Conservation (phyloP, 2,888 invertebrate genomes). For the Cyrtodaria siliqua region DNA sequence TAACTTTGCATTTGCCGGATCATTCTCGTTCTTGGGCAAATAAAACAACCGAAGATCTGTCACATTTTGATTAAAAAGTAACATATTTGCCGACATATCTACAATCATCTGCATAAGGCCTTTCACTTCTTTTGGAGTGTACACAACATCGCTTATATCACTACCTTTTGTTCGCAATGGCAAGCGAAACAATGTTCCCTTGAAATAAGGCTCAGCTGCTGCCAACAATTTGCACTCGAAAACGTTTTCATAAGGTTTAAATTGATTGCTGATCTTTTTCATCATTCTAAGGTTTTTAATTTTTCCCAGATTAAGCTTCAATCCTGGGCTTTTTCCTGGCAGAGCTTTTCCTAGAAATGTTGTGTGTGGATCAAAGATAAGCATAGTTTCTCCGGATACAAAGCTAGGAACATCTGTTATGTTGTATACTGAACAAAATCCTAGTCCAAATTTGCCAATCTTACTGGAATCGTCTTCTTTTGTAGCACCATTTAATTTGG, state of each 20-base stretch:
- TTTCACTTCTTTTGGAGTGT: conserved; percentile 72
- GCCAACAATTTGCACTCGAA: conserved; percentile 66
- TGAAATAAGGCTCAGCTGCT: conserved; percentile 4
- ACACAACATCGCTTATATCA: conserved; percentile 75
- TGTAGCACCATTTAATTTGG: conserved; percentile 81
- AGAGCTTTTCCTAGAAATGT: conserved; percentile 73
- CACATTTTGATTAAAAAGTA: conserved; percentile 83
- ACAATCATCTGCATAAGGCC: conserved; percentile 72
- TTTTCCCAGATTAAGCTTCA: conserved; percentile 67
- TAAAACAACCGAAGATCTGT: conserved; percentile 73
- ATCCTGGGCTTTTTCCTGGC: conserved; percentile 66
- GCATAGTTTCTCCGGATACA: conserved; percentile 78
- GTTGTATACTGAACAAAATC: conserved; percentile 84
- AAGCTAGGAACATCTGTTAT: conserved; percentile 84
- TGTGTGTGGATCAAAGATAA: conserved; percentile 83
- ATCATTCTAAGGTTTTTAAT: conserved; percentile 57
- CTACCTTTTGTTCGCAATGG: conserved; percentile 80
- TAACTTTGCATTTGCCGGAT: neutral
- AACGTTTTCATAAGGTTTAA: conserved; percentile 72
- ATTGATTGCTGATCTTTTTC: conserved; percentile 67
- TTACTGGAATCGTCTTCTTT: conserved; percentile 79
- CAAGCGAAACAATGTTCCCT: conserved; percentile 83
- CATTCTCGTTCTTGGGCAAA: conserved; percentile 40
- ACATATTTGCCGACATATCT: conserved; percentile 72
- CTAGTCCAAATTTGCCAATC: conserved; percentile 83